These are phyloP conservation scores for Pseudotriccus pelzelni DNA, from an alignment of 2,797 vertebrate species.

Conservation along the genomic window DNA sequence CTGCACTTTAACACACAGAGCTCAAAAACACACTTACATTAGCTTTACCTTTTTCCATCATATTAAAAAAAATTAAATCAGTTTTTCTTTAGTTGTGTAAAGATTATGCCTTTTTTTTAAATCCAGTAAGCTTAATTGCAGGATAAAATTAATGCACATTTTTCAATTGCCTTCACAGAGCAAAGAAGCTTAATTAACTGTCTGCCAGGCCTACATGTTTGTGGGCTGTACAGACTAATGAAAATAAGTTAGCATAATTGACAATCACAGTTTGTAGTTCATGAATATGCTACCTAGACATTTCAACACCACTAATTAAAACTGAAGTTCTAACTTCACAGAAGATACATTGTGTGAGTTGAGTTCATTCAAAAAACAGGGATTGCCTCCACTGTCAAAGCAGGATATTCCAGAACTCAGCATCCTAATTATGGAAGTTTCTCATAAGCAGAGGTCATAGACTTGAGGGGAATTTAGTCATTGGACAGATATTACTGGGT, in stretches of 20 bases:
- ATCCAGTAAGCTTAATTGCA: neutral
- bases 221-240: neutral
- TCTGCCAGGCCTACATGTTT: neutral
- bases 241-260: neutral
- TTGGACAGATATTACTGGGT: neutral
- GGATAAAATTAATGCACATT: neutral
- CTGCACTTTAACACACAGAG: neutral
- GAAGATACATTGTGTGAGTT: neutral
- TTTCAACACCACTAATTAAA: neutral
- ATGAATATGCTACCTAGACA: neutral
- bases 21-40: neutral
- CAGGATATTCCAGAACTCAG: neutral
- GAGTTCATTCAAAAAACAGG: neutral
- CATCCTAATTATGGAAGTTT: neutral
- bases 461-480: neutral
- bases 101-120: neutral
- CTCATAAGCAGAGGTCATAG: neutral
- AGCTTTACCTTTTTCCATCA: neutral
- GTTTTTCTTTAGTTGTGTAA: neutral
- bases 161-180: neutral
- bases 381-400: neutral
- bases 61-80: neutral
- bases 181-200: neutral
- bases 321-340: neutral
- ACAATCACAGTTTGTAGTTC: neutral